Percentiles rank a stretch among this genome's conserved stretches.
Evolutionary conservation across 2,113 vertebrate genomes (phyloP).

Genomic region (Aptenodytes patagonicus): DNA sequence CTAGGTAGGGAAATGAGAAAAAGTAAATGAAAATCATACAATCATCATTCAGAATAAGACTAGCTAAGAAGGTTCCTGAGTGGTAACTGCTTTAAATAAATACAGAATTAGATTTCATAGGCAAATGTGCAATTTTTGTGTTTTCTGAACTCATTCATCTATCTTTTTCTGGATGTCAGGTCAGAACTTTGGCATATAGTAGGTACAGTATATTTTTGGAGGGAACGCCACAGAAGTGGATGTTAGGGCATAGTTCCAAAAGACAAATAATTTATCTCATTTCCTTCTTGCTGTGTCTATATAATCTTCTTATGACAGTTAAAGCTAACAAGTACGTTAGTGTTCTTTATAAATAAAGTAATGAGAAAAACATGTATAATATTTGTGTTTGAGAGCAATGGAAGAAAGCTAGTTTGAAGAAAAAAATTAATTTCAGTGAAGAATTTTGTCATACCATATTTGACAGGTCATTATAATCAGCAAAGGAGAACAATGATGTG

Average conservation of each 20-base stretch:
- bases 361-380: not conserved
- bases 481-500: not conserved
- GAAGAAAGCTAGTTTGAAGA: not conserved
- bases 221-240: not conserved
- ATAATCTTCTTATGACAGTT: not conserved
- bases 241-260: not conserved
- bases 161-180: not conserved
- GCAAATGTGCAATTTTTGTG: not conserved
- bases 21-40: slow-evolving; percentile 31
- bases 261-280: not conserved
- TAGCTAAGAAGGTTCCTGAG: slow-evolving; percentile 43
- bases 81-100: slow-evolving; percentile 30
- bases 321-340: not conserved
- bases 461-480: not conserved
- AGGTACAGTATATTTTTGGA: not conserved
- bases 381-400: not conserved
- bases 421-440: not conserved
- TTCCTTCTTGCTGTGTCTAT: not conserved
- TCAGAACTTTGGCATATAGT: not conserved
- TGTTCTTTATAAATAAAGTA: not conserved
- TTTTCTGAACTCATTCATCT: not conserved
- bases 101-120: not conserved
- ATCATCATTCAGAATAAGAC: slow-evolving; percentile 27
- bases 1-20: slow-evolving; percentile 21
- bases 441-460: not conserved